Evolutionary conservation across 1,140 invertebrate genomes (phyloP).

Genomic region (Acromyrmex echinatior): DNA sequence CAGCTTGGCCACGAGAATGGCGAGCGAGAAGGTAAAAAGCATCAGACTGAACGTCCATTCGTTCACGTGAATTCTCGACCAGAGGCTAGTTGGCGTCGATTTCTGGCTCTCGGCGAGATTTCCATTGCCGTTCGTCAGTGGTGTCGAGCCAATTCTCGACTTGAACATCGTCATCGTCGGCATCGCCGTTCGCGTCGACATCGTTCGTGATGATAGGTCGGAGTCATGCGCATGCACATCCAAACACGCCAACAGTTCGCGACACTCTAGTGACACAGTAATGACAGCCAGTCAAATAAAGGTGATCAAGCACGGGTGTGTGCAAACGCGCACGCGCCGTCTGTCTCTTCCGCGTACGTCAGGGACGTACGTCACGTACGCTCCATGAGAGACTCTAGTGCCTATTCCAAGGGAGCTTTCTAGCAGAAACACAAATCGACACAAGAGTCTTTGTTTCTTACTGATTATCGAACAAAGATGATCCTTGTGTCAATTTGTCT

Average conservation of each 20-base stretch:
- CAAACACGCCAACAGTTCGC: not conserved
- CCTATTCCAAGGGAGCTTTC: no score
- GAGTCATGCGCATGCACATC: conserved; percentile 11
- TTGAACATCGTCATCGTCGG: conserved; percentile 3
- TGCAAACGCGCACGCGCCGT: conserved; percentile 45
- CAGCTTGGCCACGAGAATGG: conserved; percentile 77
- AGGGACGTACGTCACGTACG: not conserved
- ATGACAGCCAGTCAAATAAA: conserved; percentile 63
- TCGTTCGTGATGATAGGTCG: not conserved
- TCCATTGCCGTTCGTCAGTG: conserved; percentile 12
- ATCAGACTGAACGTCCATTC: conserved; percentile 78
- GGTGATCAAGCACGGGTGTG: conserved; percentile 63
- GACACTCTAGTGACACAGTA: not conserved
- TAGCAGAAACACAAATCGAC: no score
- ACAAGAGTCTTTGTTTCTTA: no score
- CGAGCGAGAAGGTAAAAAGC: conserved; percentile 74
- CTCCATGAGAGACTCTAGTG: not conserved
- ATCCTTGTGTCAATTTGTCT: no score
- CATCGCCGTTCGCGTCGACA: not conserved
- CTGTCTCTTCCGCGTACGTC: not conserved
- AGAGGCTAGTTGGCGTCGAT: conserved; percentile 27
- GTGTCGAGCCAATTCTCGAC: not conserved
- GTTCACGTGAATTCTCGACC: conserved; percentile 68
- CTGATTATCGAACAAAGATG: no score
- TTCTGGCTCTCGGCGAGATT: not conserved